Conservation (phyloP, 1,140 invertebrate species). For the Diprion similis region DNA sequence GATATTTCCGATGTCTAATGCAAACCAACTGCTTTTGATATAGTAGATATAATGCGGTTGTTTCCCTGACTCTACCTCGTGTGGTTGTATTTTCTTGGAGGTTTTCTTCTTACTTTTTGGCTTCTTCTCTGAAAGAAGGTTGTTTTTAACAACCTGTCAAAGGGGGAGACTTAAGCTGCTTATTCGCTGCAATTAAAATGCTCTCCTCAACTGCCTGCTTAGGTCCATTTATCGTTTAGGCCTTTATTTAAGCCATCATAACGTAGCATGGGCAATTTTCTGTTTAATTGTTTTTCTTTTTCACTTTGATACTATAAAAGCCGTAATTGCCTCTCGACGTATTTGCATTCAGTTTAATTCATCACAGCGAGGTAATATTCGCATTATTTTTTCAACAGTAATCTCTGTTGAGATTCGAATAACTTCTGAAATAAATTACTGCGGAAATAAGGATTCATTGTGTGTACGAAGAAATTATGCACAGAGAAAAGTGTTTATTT, state of each 20-base stretch:
- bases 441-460: too few species aligned
- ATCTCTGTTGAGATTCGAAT: neutral
- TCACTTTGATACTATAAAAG: neutral
- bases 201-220: constrained; percentile 55
- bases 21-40: too few species aligned
- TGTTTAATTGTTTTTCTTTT: constrained; percentile 32
- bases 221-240: neutral
- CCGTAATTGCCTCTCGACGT: constrained; percentile 3
- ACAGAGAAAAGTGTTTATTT: too few species aligned
- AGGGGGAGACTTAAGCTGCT: constrained; percentile 50
- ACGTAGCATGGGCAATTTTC: constrained; percentile 17
- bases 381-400: neutral
- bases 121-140: constrained; percentile 33
- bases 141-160: constrained; percentile 49
- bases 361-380: constrained; percentile 8
- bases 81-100: too few species aligned
- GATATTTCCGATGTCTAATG: too few species aligned
- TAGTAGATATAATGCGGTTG: too few species aligned
- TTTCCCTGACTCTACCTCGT: too few species aligned
- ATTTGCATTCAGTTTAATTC: constrained; percentile 27
- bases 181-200: constrained; percentile 59
- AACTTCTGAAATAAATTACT: too few species aligned
- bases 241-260: neutral
- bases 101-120: neutral
- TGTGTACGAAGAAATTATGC: too few species aligned